These are phyloP conservation scores for Limnephilus rhombicus DNA, from an alignment of 2,888 invertebrate species.

Conservation along the genomic window DNA sequence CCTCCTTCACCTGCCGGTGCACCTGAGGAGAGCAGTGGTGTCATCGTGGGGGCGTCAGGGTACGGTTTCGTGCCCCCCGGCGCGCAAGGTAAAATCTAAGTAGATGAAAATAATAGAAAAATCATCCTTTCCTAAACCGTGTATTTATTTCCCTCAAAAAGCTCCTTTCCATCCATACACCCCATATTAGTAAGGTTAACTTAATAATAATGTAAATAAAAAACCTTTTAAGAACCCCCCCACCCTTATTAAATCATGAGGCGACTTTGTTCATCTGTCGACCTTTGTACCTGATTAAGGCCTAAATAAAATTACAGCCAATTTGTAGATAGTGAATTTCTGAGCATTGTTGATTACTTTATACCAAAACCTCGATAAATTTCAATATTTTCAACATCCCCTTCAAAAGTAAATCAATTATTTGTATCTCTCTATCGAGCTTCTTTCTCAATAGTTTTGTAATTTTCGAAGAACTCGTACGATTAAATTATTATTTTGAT, in stretches of 20 bases:
- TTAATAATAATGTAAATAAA: conserved; percentile 59
- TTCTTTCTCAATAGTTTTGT: neutral
- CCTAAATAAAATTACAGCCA: conserved; percentile 21
- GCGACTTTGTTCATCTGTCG: conserved; percentile 34
- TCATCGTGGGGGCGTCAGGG: conserved; percentile 89
- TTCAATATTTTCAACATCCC: neutral
- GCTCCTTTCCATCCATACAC: neutral
- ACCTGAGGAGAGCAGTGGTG: conserved; percentile 86
- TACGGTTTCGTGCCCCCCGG: conserved; percentile 91
- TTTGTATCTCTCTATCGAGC: neutral
- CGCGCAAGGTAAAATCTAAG: conserved; percentile 79
- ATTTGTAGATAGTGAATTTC: conserved; percentile 11
- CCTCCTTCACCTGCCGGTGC: conserved; percentile 84
- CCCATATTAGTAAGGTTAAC: conserved; percentile 3
- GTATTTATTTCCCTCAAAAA: conserved; percentile 44
- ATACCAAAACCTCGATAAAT: conserved; percentile 6
- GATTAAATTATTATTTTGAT: too few relatives aligned
- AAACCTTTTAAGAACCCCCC: conserved; percentile 54
- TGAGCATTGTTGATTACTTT: conserved; percentile 15
- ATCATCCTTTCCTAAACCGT: conserved; percentile 65
- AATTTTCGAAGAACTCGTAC: neutral
- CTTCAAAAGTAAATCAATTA: neutral
- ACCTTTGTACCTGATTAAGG: conserved; percentile 45
- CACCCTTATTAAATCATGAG: conserved; percentile 39
- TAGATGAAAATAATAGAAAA: conserved; percentile 69